Conservation (phyloP, 2,888 invertebrate genomes). For the Zootermopsis nevadensis region DNA sequence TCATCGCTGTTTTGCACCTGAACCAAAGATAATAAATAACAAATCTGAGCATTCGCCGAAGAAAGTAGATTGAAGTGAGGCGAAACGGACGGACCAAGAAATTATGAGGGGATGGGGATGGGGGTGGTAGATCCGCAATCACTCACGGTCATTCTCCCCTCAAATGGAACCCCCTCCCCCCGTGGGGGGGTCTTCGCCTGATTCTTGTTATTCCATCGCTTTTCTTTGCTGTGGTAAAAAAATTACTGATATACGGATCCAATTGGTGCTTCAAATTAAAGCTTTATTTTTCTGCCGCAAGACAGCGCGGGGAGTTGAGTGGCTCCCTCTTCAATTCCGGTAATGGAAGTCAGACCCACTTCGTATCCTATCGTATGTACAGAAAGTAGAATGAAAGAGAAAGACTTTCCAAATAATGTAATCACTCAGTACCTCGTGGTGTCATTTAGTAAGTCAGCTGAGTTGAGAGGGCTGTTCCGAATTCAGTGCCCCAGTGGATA, state of each 20-base stretch:
- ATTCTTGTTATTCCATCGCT: too few relatives aligned
- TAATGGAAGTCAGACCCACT: slow-evolving; percentile 16
- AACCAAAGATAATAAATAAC: not conserved
- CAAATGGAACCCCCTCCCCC: slow-evolving; percentile 8
- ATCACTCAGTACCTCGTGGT: not conserved
- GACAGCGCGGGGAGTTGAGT: slow-evolving; percentile 24
- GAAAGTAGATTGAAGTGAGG: slow-evolving; percentile 5
- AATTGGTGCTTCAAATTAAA: slow-evolving; percentile 33
- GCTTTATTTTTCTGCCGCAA: slow-evolving; percentile 10
- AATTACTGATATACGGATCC: slow-evolving; percentile 28
- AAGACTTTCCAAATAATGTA: not conserved
- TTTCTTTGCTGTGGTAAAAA: slow-evolving; percentile 3
- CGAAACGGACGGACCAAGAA: not conserved
- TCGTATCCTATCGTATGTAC: not conserved
- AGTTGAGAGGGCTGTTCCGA: too few relatives aligned
- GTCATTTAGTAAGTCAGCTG: too few relatives aligned
- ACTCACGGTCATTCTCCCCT: slow-evolving; percentile 12
- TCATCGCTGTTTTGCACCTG: too few relatives aligned
- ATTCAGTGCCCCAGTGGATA: too few relatives aligned
- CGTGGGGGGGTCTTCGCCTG: too few relatives aligned
- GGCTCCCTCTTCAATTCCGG: slow-evolving; percentile 33
- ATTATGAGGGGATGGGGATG: not conserved
- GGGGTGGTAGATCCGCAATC: not conserved
- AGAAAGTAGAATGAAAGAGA: not conserved
- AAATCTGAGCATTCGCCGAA: not conserved